Conservation (phyloP, 2,113 vertebrate genomes). For the Semnornis frantzii region DNA sequence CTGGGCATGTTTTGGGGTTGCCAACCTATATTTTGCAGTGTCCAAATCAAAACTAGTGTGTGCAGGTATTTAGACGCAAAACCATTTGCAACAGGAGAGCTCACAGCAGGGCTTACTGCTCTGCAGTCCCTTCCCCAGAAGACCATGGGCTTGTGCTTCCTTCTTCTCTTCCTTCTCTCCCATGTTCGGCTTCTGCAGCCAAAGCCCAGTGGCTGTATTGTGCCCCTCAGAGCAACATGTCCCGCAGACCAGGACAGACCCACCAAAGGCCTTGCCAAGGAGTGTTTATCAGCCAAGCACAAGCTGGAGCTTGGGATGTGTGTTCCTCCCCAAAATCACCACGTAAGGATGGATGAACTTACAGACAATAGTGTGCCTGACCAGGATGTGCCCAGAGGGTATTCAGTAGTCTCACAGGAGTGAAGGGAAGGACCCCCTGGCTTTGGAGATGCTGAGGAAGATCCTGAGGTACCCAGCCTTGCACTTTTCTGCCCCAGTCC, state of each 20-base stretch:
- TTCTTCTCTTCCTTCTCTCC: neutral
- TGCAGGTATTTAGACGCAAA: neutral
- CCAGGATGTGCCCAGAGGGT: neutral
- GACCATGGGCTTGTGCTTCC: fast-evolving
- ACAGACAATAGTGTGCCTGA: fast-evolving
- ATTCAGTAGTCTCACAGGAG: fast-evolving
- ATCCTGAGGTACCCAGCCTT: neutral
- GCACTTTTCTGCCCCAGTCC: neutral
- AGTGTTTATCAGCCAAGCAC: neutral
- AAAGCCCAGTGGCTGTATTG: neutral
- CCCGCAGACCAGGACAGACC: neutral
- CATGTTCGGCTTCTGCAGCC: neutral
- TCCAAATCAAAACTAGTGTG: neutral
- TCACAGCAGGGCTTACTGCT: fast-evolving
- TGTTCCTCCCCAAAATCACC: neutral
- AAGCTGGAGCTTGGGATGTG: neutral
- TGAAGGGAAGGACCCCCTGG: neutral
- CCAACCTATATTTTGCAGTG: neutral
- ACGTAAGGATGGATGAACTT: neutral
- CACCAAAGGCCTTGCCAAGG: neutral
- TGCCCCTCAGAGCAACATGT: neutral
- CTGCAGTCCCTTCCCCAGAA: neutral
- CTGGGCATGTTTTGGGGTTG: neutral
- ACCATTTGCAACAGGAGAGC: neutral
- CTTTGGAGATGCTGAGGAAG: neutral